Evolutionary conservation across 2,888 invertebrate genomes (phyloP), one percentile per base, ranked within the genome.

Genomic region (Eristalis arbustorum): DNA sequence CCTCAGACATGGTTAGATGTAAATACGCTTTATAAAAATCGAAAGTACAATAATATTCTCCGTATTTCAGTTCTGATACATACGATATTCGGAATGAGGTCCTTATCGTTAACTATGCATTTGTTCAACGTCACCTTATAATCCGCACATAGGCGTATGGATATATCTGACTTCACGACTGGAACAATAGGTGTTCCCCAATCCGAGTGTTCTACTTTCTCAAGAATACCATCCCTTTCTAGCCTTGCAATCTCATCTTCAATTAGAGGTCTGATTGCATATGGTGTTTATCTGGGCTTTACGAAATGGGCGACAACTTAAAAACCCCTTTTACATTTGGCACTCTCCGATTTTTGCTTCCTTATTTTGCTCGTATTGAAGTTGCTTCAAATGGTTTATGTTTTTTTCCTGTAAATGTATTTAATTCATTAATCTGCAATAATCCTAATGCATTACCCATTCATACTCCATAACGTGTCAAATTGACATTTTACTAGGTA

Each of bases 171-270:
- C 40, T 84, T 84, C 18, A 75, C 66, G 4, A 75, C 62, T n/a
- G 78, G 64, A 11, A 84, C 84, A 23, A 79, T 34, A 11, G 75
- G 78, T 4, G 78, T 74, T 23, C 71, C 77, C 62, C 81, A 75
- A 49, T 72, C 73, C 1, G 71, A 75, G 73, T 81, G 69, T 3
- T 23, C 40, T 0, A 72, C 49, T n/a, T 49, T 72, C 18, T 68
- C 59, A 14, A 64, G 31, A 13, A 74, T 71, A 14, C 69, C 74
- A 18, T 68, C 14, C 42, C 31, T 40, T 56, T 79, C 71, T 49
- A 77, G 34, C 13, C 69, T 72, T 28, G 18, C 42, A n/a, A 79
- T 75, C 37, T 75, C 79, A 18, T 31, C 64, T 56, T 79, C 67
- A 34, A 78, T 71, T n/a, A 63, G 37, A 11, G 67, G 62, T 57